Base-by-base conservation (phyloP, 1,140 invertebrate species). In the Drosophila dunni region DNA sequence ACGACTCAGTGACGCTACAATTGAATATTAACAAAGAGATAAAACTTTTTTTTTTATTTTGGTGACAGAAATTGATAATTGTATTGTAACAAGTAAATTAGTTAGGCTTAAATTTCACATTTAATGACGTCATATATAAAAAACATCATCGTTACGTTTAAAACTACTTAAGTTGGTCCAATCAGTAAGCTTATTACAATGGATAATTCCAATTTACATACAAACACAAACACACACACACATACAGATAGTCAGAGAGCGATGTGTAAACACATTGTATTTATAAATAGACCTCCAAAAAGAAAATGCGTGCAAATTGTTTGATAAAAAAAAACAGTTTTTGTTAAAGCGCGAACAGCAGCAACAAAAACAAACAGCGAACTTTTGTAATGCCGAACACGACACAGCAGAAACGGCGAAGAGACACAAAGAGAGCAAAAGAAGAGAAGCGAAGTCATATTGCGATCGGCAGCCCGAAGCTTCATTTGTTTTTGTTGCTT, bases 401-500 rank as follows among this genome's bases (percentile, higher is more conserved):
- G 58, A 13, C 17, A 53, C 34, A 13, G 20, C 40, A 60, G 17
- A n/a, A n/a, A n/a, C 48, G 10, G 20, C 20, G 40, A 34, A 24
- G 13, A n/a, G 29, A 9, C 40, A 53, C 62, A 58, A 72, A 50
- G 67, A 79, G 24, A 29, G 24, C 58, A 20, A 20, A 20, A 20
- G 34, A 56, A 36, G 53, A 72, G 69, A 40, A 56, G 24, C 3
- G 24, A 29, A 5, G 24, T 29, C 24, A 6, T 29, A 29, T 67
- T 58, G 63, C 79, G 69, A 66, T 66, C 56, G 69, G 50, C 29
- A 34, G 46, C 48, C 40, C 40, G 53, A 62, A 57, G 65, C 33
- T 36, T 57, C 69, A 61, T 60, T 48, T 72, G 36, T 75, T 72
- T n/a, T 66, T 75, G 66, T 44, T 69, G 46, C 24, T 79, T 61